Evolutionary conservation across 2,888 invertebrate species (phyloP).

Genomic region (Allolobophora icterica): DNA sequence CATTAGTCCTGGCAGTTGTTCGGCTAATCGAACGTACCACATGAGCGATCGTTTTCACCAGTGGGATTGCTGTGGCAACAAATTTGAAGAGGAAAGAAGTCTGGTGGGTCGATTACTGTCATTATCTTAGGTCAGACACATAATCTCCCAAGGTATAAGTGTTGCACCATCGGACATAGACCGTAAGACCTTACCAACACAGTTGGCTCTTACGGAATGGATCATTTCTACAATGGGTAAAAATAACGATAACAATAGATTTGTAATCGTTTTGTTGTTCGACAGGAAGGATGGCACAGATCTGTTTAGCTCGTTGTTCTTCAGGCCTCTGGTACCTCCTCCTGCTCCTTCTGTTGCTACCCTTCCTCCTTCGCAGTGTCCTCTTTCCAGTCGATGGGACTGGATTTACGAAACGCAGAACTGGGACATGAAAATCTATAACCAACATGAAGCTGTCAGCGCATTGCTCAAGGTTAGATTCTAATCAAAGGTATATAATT

Average conservation of each 20-base stretch:
- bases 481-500: background rate
- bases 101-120: too few relatives aligned
- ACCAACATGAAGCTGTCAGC: background rate
- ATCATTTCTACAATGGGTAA: background rate
- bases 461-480: background rate
- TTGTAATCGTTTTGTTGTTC: background rate
- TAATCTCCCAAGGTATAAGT: too few relatives aligned
- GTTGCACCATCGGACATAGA: too few relatives aligned
- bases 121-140: too few relatives aligned
- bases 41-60: too few relatives aligned
- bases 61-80: too few relatives aligned
- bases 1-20: too few relatives aligned
- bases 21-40: too few relatives aligned
- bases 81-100: too few relatives aligned
- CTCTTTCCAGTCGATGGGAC: background rate
- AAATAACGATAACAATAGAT: background rate
- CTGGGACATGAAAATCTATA: conserved; percentile 1
- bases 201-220: too few relatives aligned
- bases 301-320: background rate
- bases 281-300: background rate
- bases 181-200: too few relatives aligned
- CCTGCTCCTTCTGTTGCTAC: background rate
- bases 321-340: background rate
- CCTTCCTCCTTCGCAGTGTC: background rate
- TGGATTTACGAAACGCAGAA: conserved; percentile 17